Conservation (phyloP, 2,797 vertebrate genomes). For the Takifugu rubripes region DNA sequence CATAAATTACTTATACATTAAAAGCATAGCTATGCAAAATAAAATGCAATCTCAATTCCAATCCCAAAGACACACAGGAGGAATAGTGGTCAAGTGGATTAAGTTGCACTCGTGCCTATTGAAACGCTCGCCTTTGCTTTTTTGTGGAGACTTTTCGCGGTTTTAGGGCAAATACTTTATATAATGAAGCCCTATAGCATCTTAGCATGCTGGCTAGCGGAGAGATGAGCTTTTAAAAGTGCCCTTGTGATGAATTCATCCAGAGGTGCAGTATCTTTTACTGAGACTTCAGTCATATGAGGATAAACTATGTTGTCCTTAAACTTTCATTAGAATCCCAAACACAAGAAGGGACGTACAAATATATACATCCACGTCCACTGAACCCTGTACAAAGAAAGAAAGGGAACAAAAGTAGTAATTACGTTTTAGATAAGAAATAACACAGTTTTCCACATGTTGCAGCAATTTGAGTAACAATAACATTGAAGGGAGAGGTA, state of each 20-base stretch:
- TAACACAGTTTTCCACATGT: background rate
- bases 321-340: background rate
- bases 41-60: slow-evolving; percentile 11
- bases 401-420: background rate
- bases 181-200: slow-evolving; percentile 35
- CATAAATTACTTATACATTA: background rate
- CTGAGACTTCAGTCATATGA: background rate
- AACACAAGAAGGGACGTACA: background rate
- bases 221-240: slow-evolving; percentile 42
- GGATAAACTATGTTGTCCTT: background rate
- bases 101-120: too few species aligned
- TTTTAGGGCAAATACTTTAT: slow-evolving; percentile 59
- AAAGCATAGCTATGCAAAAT: slow-evolving; percentile 11
- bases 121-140: slow-evolving; percentile 63
- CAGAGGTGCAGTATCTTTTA: slow-evolving; percentile 13
- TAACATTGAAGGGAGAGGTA: too few species aligned
- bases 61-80: background rate
- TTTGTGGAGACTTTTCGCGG: slow-evolving; percentile 64
- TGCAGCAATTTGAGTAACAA: too few species aligned
- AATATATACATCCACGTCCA: background rate
- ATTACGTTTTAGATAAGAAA: background rate
- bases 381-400: background rate
- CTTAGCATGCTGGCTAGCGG: slow-evolving; percentile 31
- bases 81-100: too few species aligned
- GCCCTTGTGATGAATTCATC: slow-evolving; percentile 12